Conservation (phyloP, 2,888 invertebrate genomes). For the Drosophila austrosaltans region DNA sequence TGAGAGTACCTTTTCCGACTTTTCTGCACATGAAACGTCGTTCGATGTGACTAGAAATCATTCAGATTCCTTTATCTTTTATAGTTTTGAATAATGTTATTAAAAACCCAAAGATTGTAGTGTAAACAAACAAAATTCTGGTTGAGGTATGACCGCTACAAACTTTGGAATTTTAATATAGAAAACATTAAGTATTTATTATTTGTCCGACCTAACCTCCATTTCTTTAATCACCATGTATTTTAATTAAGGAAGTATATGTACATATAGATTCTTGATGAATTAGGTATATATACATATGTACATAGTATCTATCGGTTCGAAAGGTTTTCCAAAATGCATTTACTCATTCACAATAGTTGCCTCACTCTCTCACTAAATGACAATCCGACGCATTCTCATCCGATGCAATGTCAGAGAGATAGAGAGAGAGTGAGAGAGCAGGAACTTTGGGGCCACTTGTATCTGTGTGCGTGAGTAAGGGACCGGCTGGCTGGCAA, state of each 20-base stretch:
- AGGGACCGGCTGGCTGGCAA: constrained; percentile 13
- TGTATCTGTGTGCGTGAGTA: constrained; percentile 23
- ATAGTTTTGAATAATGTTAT: too few species aligned
- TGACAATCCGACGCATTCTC: constrained; percentile 18
- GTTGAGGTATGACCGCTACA: not conserved
- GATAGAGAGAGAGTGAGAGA: constrained; percentile 20
- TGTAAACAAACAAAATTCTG: too few species aligned
- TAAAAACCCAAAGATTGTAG: too few species aligned
- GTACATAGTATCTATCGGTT: not conserved
- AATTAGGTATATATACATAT: not conserved
- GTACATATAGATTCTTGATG: not conserved
- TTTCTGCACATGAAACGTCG: too few species aligned
- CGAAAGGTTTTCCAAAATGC: constrained; percentile 23
- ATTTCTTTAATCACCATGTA: too few species aligned
- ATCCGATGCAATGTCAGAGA: constrained; percentile 24
- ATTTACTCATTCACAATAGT: constrained; percentile 43
- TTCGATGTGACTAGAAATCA: not conserved
- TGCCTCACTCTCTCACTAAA: not conserved
- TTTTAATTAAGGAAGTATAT: not conserved
- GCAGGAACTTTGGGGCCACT: constrained; percentile 6
- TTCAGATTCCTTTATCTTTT: not conserved
- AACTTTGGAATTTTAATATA: not conserved
- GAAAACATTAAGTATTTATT: not conserved
- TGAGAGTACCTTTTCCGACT: not conserved
- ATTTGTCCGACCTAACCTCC: too few species aligned